Percentiles rank a stretch among this genome's conserved stretches.
Conservation (phyloP, 53 echinoderm and acorn worm species). For the Holothuria leucospilota region DNA sequence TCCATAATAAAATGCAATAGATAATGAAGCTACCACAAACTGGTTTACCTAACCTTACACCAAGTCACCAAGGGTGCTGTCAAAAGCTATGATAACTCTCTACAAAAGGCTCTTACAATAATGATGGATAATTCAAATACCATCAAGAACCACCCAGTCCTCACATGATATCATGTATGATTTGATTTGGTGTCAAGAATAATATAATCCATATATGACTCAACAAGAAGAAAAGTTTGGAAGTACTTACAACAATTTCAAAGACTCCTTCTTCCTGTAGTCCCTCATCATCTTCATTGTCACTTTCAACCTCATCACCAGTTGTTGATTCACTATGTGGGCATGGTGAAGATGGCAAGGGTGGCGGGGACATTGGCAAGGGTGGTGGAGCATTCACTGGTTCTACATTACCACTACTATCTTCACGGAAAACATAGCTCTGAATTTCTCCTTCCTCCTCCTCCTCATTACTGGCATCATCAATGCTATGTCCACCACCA, state of each 20-base stretch:
- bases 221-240: not conserved
- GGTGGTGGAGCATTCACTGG: conserved; percentile 46
- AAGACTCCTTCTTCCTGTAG: conserved; percentile 91
- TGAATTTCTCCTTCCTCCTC: not conserved
- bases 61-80: too few relatives aligned
- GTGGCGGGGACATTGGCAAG: conserved; percentile 60
- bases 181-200: too few relatives aligned
- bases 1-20: too few relatives aligned
- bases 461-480: not conserved
- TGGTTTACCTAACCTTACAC: too few relatives aligned
- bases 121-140: too few relatives aligned
- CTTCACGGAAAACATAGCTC: not conserved
- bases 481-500: not conserved
- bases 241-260: conserved; percentile 86
- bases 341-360: conserved; percentile 15
- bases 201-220: too few relatives aligned
- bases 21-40: too few relatives aligned
- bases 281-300: conserved; percentile 54
- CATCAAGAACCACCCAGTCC: too few relatives aligned
- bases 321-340: not conserved
- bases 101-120: too few relatives aligned
- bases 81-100: too few relatives aligned
- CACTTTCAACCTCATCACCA: conserved; percentile 21
- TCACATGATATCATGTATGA: too few relatives aligned
- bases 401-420: not conserved